Percentiles rank a stretch among this genome's conserved stretches.
These are phyloP conservation scores for Drosophila simulans DNA, from an alignment of 1,140 invertebrate species.

Conservation along the genomic window DNA sequence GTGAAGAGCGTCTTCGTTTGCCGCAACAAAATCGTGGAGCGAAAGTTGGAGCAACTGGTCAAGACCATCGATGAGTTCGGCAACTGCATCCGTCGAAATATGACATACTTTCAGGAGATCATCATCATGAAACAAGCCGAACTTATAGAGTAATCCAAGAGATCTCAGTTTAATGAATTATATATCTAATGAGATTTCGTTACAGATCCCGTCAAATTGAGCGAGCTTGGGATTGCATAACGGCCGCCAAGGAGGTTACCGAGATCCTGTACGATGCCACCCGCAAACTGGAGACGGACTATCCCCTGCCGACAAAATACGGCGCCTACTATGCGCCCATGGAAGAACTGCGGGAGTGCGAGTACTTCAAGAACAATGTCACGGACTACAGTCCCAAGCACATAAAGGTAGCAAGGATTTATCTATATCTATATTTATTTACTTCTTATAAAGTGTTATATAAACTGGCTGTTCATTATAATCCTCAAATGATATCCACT, in stretches of 20 bases:
- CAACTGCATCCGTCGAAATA: slow-evolving; percentile 80
- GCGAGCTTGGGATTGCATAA: slow-evolving; percentile 83
- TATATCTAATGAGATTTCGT: not conserved
- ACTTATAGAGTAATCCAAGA: slow-evolving; percentile 66
- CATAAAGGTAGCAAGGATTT: slow-evolving; percentile 60
- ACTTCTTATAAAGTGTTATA: not conserved
- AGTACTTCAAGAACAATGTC: slow-evolving; percentile 83
- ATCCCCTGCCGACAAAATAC: slow-evolving; percentile 68
- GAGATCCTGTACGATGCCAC: slow-evolving; percentile 82
- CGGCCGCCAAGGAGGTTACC: slow-evolving; percentile 78
- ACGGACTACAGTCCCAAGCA: slow-evolving; percentile 83
- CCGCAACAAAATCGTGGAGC: slow-evolving; percentile 78
- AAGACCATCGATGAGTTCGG: slow-evolving; percentile 81
- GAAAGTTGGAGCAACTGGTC: slow-evolving; percentile 74
- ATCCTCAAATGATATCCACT: no score
- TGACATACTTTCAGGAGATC: slow-evolving; percentile 84
- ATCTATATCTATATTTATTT: no score
- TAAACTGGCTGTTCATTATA: no score
- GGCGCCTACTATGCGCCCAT: slow-evolving; percentile 74
- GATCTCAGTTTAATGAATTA: not conserved
- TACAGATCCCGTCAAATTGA: slow-evolving; percentile 80
- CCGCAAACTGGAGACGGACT: slow-evolving; percentile 73
- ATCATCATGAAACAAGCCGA: slow-evolving; percentile 82
- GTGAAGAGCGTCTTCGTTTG: slow-evolving; percentile 77
- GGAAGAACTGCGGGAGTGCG: slow-evolving; percentile 81